Conservation (phyloP, 2,113 vertebrate genomes). For the Nannospalax galili region DNA sequence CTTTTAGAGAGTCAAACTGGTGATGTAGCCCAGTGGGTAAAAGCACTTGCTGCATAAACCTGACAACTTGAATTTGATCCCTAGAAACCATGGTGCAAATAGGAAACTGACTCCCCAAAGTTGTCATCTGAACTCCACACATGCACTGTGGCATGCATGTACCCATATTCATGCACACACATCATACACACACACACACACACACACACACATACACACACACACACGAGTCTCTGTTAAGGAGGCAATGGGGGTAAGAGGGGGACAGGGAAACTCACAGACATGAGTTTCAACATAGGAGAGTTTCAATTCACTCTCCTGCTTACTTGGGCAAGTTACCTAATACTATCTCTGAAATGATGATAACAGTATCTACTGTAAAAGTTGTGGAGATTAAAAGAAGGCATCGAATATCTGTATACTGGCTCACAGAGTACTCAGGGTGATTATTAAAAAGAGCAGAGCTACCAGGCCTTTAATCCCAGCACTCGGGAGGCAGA, state of each 20-base stretch:
- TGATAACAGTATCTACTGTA: not conserved
- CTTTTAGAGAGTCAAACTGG: not conserved
- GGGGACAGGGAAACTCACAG: not conserved
- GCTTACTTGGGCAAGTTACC: not conserved
- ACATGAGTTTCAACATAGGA: slow-evolving; percentile 26
- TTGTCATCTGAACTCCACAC: not conserved
- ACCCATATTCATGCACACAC: too few species aligned
- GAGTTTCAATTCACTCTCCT: not conserved
- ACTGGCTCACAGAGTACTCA: not conserved
- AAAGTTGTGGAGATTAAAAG: slow-evolving; percentile 20
- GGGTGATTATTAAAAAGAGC: not conserved
- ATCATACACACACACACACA: too few species aligned
- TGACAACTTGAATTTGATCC: not conserved
- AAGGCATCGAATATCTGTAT: not conserved
- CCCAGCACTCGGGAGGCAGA: too few species aligned
- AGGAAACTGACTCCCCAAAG: not conserved
- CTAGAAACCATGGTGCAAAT: not conserved
- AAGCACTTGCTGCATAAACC: not conserved
- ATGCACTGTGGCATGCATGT: too few species aligned
- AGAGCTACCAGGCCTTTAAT: too few species aligned
- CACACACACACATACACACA: too few species aligned
- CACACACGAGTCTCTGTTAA: not conserved
- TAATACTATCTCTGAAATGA: slow-evolving; percentile 9
- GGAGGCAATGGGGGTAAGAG: not conserved
- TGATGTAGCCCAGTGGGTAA: not conserved